Percentiles rank a stretch among this genome's conserved stretches.
Evolutionary conservation across 2,113 vertebrate species (phyloP).

Genomic region (Xiphophorus hellerii): DNA sequence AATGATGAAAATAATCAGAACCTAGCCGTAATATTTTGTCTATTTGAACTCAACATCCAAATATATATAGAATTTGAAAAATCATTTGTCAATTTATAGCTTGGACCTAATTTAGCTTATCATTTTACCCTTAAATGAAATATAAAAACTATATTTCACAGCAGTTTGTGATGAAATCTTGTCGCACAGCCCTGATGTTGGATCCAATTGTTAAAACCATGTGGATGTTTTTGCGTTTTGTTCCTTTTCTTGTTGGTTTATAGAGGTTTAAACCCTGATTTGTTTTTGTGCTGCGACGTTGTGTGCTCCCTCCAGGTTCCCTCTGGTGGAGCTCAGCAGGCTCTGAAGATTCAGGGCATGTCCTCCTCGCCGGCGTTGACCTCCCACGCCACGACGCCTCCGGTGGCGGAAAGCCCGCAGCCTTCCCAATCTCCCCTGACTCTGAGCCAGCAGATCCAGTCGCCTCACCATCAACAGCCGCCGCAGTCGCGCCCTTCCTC

Average conservation of each 20-base stretch:
- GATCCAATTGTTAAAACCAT: background rate
- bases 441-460: conserved; percentile 85
- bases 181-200: conserved; percentile 43
- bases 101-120: background rate
- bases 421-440: conserved; percentile 84
- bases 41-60: too few species aligned
- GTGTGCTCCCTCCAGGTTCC: conserved; percentile 79
- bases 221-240: conserved; percentile 25
- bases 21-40: too few species aligned
- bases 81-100: too few species aligned
- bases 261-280: conserved; percentile 22
- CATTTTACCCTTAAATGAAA: background rate
- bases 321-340: conserved; percentile 81
- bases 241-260: conserved; percentile 10
- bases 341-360: conserved; percentile 83
- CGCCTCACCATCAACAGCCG: conserved; percentile 79
- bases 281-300: conserved; percentile 1
- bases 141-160: background rate
- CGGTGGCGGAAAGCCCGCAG: conserved; percentile 78
- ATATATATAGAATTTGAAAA: too few species aligned
- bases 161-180: background rate
- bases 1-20: too few species aligned
- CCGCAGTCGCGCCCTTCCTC: conserved; percentile 82
- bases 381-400: conserved; percentile 52
- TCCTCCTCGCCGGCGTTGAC: conserved; percentile 74